A percentile compares a stretch with the other conserved stretches of the same genome.
phyloP scores from a whole-genome alignment of 2,113 vertebrate genomes.

The Poeciliopsis turrubarensis region DNA sequence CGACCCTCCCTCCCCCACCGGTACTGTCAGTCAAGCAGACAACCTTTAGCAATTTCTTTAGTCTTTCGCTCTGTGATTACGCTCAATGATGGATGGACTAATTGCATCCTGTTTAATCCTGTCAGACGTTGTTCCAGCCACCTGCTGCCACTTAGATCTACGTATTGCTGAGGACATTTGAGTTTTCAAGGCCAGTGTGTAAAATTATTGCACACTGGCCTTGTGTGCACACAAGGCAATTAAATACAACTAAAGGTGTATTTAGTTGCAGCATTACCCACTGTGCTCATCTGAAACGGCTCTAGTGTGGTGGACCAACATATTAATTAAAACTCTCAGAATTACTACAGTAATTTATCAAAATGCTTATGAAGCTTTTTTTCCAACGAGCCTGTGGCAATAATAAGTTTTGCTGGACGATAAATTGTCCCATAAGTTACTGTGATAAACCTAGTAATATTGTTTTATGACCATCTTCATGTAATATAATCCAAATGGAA shows the following conservation, averaged over 20 bases:
- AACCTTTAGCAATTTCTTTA: not conserved
- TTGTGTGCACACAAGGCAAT: too few species aligned
- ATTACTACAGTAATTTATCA: not conserved
- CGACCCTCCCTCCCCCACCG: constrained; percentile 29
- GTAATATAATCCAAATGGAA: too few species aligned
- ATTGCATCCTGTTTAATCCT: constrained; percentile 31
- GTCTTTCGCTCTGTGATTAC: not conserved
- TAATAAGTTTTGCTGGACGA: too few species aligned
- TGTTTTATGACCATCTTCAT: too few species aligned
- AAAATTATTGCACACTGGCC: too few species aligned
- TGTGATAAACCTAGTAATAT: too few species aligned
- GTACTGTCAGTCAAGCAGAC: constrained; percentile 61
- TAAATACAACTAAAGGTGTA: too few species aligned
- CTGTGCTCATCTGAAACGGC: not conserved
- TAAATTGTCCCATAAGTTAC: too few species aligned
- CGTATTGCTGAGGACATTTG: not conserved
- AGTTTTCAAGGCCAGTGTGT: not conserved
- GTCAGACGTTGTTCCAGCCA: constrained; percentile 26
- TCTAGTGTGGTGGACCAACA: not conserved
- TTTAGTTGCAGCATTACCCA: not conserved
- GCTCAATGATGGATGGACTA: constrained; percentile 9
- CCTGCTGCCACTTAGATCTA: constrained; percentile 21
- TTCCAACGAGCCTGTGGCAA: too few species aligned
- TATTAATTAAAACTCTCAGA: not conserved
- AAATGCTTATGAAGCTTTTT: not conserved